phyloP scores from a whole-genome alignment of 2,888 invertebrate genomes.

The Conops quadrifasciatus region DNA sequence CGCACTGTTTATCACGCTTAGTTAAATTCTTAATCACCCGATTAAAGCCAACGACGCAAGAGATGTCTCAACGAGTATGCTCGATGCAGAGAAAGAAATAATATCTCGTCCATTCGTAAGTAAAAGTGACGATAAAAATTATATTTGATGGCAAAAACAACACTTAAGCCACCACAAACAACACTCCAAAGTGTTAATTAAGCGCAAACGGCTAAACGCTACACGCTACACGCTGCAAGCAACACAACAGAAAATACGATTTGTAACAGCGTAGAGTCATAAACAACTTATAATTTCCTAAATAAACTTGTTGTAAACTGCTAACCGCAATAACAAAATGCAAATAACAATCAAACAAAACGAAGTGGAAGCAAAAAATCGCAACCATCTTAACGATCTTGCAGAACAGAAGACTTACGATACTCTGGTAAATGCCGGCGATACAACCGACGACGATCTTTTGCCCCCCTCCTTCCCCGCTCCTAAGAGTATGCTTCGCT shows the following conservation, averaged over 20 bases:
- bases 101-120: too few species aligned
- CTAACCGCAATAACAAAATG: background rate
- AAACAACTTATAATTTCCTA: slow-evolving; percentile 14
- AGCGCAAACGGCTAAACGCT: slow-evolving; percentile 7
- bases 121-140: too few species aligned
- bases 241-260: background rate
- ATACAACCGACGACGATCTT: too few species aligned
- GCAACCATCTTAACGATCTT: slow-evolving; percentile 19
- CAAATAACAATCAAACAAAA: background rate
- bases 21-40: too few species aligned
- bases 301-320: slow-evolving; percentile 8
- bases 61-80: too few species aligned
- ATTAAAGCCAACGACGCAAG: too few species aligned
- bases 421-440: too few species aligned
- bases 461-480: background rate
- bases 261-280: slow-evolving; percentile 12
- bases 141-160: background rate
- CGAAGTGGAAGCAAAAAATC: too few species aligned
- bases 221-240: too few species aligned
- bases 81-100: too few species aligned
- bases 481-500: background rate
- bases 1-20: too few species aligned
- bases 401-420: too few species aligned
- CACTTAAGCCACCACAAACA: background rate
- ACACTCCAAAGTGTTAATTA: slow-evolving; percentile 9